Percentiles rank a stretch among this genome's conserved stretches.
phyloP scores from a whole-genome alignment of 1,140 invertebrate genomes.

The Steinernema khuongi region DNA sequence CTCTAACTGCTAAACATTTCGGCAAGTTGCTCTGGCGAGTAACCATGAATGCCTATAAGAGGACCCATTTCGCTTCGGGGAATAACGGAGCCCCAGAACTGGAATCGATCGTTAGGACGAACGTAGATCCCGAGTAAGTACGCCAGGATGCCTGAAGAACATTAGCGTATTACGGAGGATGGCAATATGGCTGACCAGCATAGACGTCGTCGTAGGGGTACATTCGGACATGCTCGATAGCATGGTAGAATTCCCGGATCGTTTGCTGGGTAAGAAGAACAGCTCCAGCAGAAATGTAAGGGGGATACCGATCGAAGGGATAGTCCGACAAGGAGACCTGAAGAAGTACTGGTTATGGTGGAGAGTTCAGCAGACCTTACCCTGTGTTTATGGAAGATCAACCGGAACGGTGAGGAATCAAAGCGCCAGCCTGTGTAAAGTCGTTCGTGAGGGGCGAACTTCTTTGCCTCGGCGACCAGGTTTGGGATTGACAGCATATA shows the following conservation, averaged over 20 bases:
- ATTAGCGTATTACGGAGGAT: not conserved
- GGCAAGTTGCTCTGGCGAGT: slow-evolving; percentile 9
- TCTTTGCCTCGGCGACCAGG: slow-evolving; percentile 32
- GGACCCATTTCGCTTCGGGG: slow-evolving; percentile 11
- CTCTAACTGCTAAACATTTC: slow-evolving; percentile 1
- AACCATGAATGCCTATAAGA: slow-evolving; percentile 9
- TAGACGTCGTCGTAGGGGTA: slow-evolving; percentile 53
- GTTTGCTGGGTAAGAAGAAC: slow-evolving; percentile 47
- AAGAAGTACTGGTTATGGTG: not conserved
- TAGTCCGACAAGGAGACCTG: slow-evolving; percentile 48
- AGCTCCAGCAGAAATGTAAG: slow-evolving; percentile 51
- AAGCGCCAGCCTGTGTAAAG: slow-evolving; percentile 50
- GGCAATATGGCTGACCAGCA: slow-evolving; percentile 35
- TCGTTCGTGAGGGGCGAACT: slow-evolving; percentile 27
- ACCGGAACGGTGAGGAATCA: slow-evolving; percentile 52
- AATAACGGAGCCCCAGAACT: slow-evolving; percentile 28
- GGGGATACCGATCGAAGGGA: slow-evolving; percentile 48
- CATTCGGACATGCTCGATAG: slow-evolving; percentile 38
- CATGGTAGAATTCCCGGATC: slow-evolving; percentile 44
- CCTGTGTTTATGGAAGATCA: slow-evolving; percentile 41
- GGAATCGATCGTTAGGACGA: slow-evolving; percentile 31
- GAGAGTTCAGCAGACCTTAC: slow-evolving; percentile 29
- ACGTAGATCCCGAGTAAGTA: slow-evolving; percentile 34
- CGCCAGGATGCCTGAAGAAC: slow-evolving; percentile 40
- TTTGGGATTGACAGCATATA: slow-evolving; percentile 47